phyloP scores from a whole-genome alignment of 35 echinoderm and acorn worm genomes.

The Lytechinus pictus region DNA sequence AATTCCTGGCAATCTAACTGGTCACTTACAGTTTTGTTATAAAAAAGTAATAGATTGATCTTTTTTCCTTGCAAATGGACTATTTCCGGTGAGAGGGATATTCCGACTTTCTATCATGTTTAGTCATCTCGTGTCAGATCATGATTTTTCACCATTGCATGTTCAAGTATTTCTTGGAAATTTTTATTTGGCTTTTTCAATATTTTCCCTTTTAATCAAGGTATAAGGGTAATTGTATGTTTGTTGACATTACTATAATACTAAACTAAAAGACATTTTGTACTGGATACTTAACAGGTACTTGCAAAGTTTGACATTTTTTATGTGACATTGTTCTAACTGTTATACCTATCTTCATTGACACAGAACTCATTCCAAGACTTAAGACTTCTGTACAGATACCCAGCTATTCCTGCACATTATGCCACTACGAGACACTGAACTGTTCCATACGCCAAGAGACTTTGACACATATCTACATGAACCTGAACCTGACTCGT shows the following conservation, averaged over 20 bases:
- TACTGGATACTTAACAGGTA: neutral
- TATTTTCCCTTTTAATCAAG: neutral
- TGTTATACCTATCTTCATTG: neutral
- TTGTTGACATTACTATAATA: neutral
- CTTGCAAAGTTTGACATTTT: neutral
- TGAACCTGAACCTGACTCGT: neutral
- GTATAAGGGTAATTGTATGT: neutral
- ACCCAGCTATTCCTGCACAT: neutral
- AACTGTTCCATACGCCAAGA: neutral
- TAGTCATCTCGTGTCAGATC: neutral
- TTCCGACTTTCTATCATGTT: neutral
- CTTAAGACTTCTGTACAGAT: neutral
- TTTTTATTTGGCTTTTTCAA: neutral
- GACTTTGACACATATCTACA: neutral
- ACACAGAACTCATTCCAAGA: conserved; percentile 18
- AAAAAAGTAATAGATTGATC: neutral
- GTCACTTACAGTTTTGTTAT: neutral
- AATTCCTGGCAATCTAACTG: neutral
- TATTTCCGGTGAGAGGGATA: neutral
- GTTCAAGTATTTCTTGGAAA: neutral
- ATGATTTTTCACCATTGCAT: neutral
- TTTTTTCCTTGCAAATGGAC: neutral
- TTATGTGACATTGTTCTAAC: neutral
- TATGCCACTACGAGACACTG: neutral
- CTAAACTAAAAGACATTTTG: neutral